Conservation (phyloP, 2,797 vertebrate species). For the Amblyopsis hoosieri region DNA sequence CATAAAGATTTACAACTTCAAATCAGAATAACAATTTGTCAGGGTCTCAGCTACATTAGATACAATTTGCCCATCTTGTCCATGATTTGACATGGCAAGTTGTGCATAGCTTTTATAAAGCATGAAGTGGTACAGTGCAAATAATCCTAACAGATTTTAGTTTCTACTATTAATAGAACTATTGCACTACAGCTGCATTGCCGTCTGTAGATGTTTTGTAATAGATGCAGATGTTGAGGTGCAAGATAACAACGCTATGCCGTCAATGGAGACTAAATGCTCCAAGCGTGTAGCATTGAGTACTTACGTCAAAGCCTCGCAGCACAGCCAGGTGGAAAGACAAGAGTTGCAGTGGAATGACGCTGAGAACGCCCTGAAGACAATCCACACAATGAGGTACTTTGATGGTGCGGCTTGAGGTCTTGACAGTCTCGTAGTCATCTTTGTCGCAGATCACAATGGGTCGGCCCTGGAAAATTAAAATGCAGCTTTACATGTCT, state of each 20-base stretch:
- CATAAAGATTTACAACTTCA: constrained; percentile 29
- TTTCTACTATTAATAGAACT: too few species aligned
- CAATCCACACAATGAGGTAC: constrained; percentile 97
- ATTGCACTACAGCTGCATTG: too few species aligned
- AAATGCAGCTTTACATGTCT: constrained; percentile 3
- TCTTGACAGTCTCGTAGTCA: constrained; percentile 92
- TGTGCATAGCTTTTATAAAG: constrained; percentile 18
- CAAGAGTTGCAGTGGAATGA: constrained; percentile 95
- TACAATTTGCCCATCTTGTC: constrained; percentile 9
- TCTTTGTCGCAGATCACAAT: constrained; percentile 96
- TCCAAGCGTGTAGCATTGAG: neutral
- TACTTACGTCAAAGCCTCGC: constrained; percentile 91
- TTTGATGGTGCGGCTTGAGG: constrained; percentile 91
- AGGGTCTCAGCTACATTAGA: neutral
- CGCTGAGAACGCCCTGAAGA: constrained; percentile 94
- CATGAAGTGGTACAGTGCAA: neutral
- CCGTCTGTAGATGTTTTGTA: neutral
- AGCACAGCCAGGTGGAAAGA: constrained; percentile 97
- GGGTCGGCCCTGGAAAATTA: constrained; percentile 85
- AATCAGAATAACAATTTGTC: constrained; percentile 16
- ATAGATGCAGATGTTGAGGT: neutral
- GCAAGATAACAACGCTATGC: neutral
- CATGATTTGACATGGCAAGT: constrained; percentile 11
- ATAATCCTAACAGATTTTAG: constrained; percentile 3
- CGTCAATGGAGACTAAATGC: neutral